Evolutionary conservation across 2,113 vertebrate species (phyloP).

Genomic region (Australoheros scitulus): DNA sequence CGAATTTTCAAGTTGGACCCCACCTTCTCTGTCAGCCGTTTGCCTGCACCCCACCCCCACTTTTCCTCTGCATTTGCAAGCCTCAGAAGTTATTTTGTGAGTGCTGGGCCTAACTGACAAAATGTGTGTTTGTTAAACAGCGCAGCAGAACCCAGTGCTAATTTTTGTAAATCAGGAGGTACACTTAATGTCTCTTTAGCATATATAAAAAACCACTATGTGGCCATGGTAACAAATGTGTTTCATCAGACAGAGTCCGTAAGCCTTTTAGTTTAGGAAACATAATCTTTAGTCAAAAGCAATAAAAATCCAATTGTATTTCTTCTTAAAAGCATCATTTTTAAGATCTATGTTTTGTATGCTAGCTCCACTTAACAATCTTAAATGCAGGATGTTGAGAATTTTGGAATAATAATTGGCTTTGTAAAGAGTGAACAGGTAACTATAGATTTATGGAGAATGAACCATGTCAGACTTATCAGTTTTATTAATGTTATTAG

Average conservation of each 20-base stretch:
- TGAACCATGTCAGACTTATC: neutral
- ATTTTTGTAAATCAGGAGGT: neutral
- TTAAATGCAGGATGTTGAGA: neutral
- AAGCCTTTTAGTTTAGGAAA: neutral
- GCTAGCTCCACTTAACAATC: neutral
- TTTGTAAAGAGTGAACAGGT: neutral
- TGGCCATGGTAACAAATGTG: neutral
- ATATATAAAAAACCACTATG: neutral
- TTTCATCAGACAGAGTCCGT: neutral
- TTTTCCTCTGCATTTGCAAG: neutral
- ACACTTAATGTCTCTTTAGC: neutral
- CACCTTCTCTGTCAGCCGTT: neutral
- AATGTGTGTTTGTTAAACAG: neutral
- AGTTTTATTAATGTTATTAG: neutral
- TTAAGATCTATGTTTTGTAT: neutral
- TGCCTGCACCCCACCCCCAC: conserved; percentile 15
- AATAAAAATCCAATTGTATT: neutral
- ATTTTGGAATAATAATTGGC: neutral
- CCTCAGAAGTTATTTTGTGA: neutral
- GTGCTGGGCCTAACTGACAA: neutral
- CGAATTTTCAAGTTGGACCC: neutral
- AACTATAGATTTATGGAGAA: neutral
- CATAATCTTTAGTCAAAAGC: neutral
- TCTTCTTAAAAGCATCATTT: neutral
- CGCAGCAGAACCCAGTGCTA: neutral